Evolutionary conservation across 2,113 vertebrate genomes (phyloP), one percentile per base, ranked within the genome.

Genomic region (Pelusios castaneus): DNA sequence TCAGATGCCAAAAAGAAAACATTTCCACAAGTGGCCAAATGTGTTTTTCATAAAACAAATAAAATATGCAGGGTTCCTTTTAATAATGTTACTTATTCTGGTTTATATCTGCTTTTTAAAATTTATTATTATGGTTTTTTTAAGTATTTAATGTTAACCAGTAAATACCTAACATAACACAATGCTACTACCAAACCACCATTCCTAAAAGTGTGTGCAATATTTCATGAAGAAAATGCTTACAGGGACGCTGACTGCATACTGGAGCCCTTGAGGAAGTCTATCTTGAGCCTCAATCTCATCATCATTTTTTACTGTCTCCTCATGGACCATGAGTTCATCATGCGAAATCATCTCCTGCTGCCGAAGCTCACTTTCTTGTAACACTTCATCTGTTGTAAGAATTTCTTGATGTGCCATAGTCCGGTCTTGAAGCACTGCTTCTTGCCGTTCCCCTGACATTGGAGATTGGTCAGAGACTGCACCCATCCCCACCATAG

Each of bases 271-370:
- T 98, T 99, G 99, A 95, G 99, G 98, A 97, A 99, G 98, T 97
- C 99, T 98, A 89, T 99, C 98, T 90, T 98, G 98, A 31, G 98
- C 97, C 80, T 98, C 99, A 95, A 98, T 98, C 90, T 99, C 99
- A 83, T 98, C 98, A 85, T 98, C 98, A 91, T 99, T 99, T 98
- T 99, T 99, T 90, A 99, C 99, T n/a, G 98, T 99, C 96, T 99
- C 99, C 98, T 99, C 99, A 89, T 99, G 99, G 97, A 99, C 99
- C 99, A 99, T 99, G 95, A 99, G 98, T 97, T 99, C 99, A 97
- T 99, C 99, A 11, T 99, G 99, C 88, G 99, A 98, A 92, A 99
- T 99, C 97, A 99, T 99, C 95, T 99, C 99, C 60, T 99, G 99
- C 29, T 99, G 98, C 60, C 98, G 98, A 97, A 99, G 98, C 14